Conservation (phyloP, 2,797 vertebrate species). For the Octomys mimax region DNA sequence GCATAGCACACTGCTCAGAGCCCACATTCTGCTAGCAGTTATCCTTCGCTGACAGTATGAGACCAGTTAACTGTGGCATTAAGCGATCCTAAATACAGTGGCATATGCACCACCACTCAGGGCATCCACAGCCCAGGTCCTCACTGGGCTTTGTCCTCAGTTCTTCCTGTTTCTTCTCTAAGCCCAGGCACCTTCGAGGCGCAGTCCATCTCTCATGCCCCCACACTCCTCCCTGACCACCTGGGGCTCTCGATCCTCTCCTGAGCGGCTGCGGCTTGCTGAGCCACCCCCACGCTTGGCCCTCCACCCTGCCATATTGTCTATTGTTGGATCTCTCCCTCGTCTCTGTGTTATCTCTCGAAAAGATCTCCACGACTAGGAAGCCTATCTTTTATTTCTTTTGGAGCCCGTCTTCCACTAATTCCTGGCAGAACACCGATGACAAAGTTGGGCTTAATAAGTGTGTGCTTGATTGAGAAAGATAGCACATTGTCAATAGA, state of each 20-base stretch:
- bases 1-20: not conserved
- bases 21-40: not conserved
- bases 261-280: not conserved
- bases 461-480: constrained; percentile 60
- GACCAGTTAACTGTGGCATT: constrained; percentile 5
- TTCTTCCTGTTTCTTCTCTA: not conserved
- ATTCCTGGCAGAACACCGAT: constrained; percentile 69
- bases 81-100: not conserved
- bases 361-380: constrained; percentile 36
- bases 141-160: not conserved
- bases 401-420: constrained; percentile 68
- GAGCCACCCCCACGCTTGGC: not conserved
- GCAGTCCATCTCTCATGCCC: not conserved
- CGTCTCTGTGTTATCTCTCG: constrained; percentile 51
- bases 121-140: not conserved
- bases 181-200: not conserved
- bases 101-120: not conserved
- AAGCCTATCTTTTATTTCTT: constrained; percentile 71
- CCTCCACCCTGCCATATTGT: not conserved
- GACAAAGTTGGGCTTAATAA: constrained; percentile 63
- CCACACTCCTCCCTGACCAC: not conserved
- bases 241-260: not conserved
- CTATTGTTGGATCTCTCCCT: constrained; percentile 58
- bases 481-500: constrained; percentile 63
- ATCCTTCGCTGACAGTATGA: not conserved